Evolutionary conservation across 2,797 vertebrate genomes (phyloP), one percentile per base, ranked within the genome.

Genomic region (Oreonectes daqikongensis): DNA sequence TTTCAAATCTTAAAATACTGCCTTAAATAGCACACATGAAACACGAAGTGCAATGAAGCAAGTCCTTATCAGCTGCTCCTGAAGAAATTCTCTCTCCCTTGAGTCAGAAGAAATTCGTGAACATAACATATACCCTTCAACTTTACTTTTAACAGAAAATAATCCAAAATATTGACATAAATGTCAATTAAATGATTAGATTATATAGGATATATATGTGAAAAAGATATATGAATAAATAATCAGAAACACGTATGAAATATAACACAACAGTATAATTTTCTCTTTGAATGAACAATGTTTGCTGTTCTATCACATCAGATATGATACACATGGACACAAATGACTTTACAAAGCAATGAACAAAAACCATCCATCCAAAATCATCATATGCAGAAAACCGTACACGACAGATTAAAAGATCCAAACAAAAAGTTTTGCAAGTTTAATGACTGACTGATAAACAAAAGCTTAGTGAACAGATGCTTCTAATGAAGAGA

Each of bases 401-500:
- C 28, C 0, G 24, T 15, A 32, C 26, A 32, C 26, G 18, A 3
- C 26, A 18, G 15, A 50, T n/a, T 20, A 2, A 12, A 4, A 50
- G 32, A 3, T 22, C 10, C 17, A 28, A 50, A 63, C 10, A 26
- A 2, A 61, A 72, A 35, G 8, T n/a, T 20, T 20, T 35, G 20
- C 35, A 11, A 7, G 24, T 44, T 28, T 30, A 30, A 44, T n/a
- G 18, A 26, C 24, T 52, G 6, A 26, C 22, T 52, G n/a, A 38
- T 24, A 40, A 52, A 26, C 8, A 11, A 52, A 53, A 65, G n/a
- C 32, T 24, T 73, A 40, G 32, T 9, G 17, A 53, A 52, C 71
- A 65, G 72, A 65, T 65, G 46, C 65, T 35, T 28, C 5, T 65
- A 28, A 65, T 17, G 22, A 64, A 38, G 35, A 74, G 5, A 52